Evolutionary conservation across 2,888 invertebrate genomes (phyloP), one percentile per base, ranked within the genome.

Genomic region (Bembecia ichneumoniformis): DNA sequence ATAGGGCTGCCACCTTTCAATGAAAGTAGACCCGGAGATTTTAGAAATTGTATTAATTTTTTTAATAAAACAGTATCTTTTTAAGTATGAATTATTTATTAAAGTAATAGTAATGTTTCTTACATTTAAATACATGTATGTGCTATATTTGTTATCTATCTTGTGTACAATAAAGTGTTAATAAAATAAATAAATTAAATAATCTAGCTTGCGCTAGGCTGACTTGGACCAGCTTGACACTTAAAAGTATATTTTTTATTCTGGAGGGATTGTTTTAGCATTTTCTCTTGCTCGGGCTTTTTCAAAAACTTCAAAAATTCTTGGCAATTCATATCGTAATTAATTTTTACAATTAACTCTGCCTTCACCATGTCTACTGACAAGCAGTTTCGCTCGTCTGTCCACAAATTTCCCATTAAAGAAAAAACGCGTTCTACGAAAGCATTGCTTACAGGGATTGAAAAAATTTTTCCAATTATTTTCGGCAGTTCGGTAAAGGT

Each of bases 291-390:
- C 52, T 51, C 48, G 35, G 49, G 47, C 43, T 53, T 51, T 15
- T 51, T 53, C 43, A 53, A 51, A 51, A 51, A 52, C 10, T 47
- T 49, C 13, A 50, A 49, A 47, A 50, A 49, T 47, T 53, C 50
- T 51, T 51, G 51, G 47, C 50, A 53, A 47, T 49, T 51, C 53
- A 53, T 53, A 49, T 51, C 48, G 46, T 53, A 53, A 53, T 52
- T 52, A 50, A 52, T 47, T 35, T 53, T 53, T 36, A 49, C 49
- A 50, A 50, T 48, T 50, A 44, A n/a, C n/a, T n/a, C n/a, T n/a
- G n/a, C n/a, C n/a, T n/a, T n/a, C n/a, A n/a, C n/a, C n/a, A n/a
- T n/a, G 50, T 46, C 49, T 40, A 52, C 52, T 20, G 52, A 52
- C 14, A 50, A 50, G 47, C 50, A 50, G 49, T 52, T 53, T 47